phyloP scores from a whole-genome alignment of 1,140 invertebrate genomes.

The Trichonephila inaurata region DNA sequence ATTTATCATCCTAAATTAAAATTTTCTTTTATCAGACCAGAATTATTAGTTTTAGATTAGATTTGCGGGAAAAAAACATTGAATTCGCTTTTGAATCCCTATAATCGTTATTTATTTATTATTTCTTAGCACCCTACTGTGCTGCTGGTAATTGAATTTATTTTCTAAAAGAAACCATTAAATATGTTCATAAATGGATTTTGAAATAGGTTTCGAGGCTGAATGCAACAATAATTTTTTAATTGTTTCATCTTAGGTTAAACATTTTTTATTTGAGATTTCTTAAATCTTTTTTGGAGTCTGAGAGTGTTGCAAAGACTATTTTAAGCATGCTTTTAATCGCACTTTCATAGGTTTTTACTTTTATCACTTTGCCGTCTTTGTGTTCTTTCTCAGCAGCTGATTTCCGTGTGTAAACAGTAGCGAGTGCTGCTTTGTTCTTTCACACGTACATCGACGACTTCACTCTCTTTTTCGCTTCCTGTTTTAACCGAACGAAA shows the following conservation, averaged over 20 bases:
- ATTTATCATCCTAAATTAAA: too few species aligned
- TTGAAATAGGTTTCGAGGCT: slow-evolving; percentile 14
- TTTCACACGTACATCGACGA: not conserved
- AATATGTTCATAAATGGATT: not conserved
- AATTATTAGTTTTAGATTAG: not conserved
- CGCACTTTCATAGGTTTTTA: not conserved
- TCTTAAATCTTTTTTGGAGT: not conserved
- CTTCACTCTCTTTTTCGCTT: not conserved
- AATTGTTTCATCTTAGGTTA: not conserved
- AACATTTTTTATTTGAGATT: not conserved
- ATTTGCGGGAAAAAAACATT: not conserved
- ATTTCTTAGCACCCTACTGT: not conserved
- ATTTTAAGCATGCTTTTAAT: slow-evolving; percentile 22
- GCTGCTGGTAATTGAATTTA: not conserved
- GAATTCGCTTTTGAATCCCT: not conserved
- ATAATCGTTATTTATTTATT: not conserved
- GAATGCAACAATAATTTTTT: slow-evolving; percentile 22
- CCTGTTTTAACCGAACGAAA: not conserved
- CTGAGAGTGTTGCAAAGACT: not conserved
- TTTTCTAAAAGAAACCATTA: not conserved
- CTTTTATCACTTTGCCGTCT: not conserved
- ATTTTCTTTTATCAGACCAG: too few species aligned
- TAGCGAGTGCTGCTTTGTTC: not conserved
- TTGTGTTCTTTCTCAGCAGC: not conserved
- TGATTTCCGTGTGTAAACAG: slow-evolving; percentile 21